A percentile compares a stretch with the other conserved stretches of the same genome.
phyloP scores from a whole-genome alignment of 2,797 vertebrate species.

The Valencia hispanica region DNA sequence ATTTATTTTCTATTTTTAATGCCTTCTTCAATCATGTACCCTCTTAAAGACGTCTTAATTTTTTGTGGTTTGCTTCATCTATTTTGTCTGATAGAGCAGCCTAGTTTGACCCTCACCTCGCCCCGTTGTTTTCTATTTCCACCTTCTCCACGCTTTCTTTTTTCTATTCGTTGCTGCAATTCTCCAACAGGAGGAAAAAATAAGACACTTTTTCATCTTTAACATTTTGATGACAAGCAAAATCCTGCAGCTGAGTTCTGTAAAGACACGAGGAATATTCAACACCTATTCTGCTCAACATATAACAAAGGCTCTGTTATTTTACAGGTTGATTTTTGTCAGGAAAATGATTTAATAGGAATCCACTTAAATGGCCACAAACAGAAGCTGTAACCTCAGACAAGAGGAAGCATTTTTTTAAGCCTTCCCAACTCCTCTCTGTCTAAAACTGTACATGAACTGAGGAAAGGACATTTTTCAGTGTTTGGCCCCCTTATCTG shows the following conservation, averaged over 20 bases:
- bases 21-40: constrained; percentile 53
- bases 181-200: constrained; percentile 50
- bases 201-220: constrained; percentile 27
- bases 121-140: constrained; percentile 24
- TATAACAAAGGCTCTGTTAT: neutral
- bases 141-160: constrained; percentile 32
- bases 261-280: constrained; percentile 4
- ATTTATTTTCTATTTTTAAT: constrained; percentile 62
- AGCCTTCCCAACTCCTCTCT: constrained; percentile 7
- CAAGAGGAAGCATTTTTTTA: constrained; percentile 33
- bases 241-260: constrained; percentile 66
- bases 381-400: constrained; percentile 22
- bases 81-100: constrained; percentile 50
- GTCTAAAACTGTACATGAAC: constrained; percentile 2
- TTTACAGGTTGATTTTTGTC: neutral
- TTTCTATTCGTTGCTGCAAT: constrained; percentile 65
- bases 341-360: neutral
- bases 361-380: neutral
- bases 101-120: constrained; percentile 39
- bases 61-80: constrained; percentile 35
- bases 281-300: neutral
- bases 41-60: constrained; percentile 50
- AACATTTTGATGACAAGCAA: constrained; percentile 24
- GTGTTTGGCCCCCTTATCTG: constrained; percentile 13
- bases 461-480: constrained; percentile 30